Evolutionary conservation across 2,113 vertebrate genomes (phyloP), one percentile per base, ranked within the genome.

Genomic region (Cyanoderma ruficeps): DNA sequence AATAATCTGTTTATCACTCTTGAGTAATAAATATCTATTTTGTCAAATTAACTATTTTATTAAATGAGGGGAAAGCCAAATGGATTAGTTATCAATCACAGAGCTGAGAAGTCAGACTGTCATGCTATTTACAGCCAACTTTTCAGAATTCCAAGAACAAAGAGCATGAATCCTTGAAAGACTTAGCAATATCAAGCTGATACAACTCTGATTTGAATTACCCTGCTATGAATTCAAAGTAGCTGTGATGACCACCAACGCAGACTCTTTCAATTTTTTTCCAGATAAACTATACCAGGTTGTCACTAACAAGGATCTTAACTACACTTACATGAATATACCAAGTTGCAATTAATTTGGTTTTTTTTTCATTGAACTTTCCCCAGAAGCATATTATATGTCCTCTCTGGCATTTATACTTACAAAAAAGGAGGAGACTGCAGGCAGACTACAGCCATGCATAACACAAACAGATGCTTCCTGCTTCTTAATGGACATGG

Each of bases 381-480:
- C 30, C 75, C 68, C 56, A 75, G 60, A 92, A 96, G 37, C 52
- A 68, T 86, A 80, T 94, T 85, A 47, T 83, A 56, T 80, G 71
- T 86, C 52, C 47, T 90, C 25, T 68, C 75, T 95, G 83, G 64
- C 90, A 97, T 90, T 93, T 92, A 68, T 37, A 57, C 64, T 81
- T 59, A 55, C 8, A 57, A 63, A 93, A 91, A 93, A 82, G 44
- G 41, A 93, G 79, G 64, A 88, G 87, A 61, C 82, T 95, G 85
- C 53, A 93, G 76, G 60, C 89, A 92, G 79, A 42, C 80, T 96
- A 95, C 78, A 94, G 82, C 79, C 78, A 78, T 68, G 39, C 90
- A 74, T 69, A 95, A 91, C 64, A 92, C 85, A 95, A 95, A 93
- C 93, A 94, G 85, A 96, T 93, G 92, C 90, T 94, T 97, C 95